phyloP scores from a whole-genome alignment of 2,888 invertebrate species.

The Scrobipalpa atriplicella region DNA sequence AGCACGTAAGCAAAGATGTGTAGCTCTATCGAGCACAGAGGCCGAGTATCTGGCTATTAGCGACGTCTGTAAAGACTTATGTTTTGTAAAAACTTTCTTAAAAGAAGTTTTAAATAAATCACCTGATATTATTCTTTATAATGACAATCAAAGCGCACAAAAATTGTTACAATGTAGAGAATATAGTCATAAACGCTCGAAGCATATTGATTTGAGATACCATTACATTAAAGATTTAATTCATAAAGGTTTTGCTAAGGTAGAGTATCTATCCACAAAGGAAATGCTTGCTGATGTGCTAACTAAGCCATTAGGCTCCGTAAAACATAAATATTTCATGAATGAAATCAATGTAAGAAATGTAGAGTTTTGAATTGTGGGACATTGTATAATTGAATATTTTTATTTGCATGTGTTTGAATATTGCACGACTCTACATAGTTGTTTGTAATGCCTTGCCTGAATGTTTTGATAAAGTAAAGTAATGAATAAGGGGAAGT shows the following conservation, averaged over 20 bases:
- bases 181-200: slow-evolving; percentile 33
- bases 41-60: slow-evolving; percentile 37
- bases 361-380: too few relatives aligned
- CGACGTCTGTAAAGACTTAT: slow-evolving; percentile 34
- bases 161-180: slow-evolving; percentile 31
- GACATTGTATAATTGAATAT: not conserved
- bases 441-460: too few relatives aligned
- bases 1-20: slow-evolving; percentile 34
- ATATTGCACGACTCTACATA: too few relatives aligned
- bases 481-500: not conserved
- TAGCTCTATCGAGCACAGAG: slow-evolving; percentile 37
- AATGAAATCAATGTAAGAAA: too few relatives aligned
- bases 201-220: slow-evolving; percentile 34
- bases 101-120: not conserved
- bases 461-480: not conserved
- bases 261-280: slow-evolving; percentile 1
- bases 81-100: slow-evolving; percentile 25
- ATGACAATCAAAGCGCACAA: slow-evolving; percentile 34
- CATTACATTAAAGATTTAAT: slow-evolving; percentile 32
- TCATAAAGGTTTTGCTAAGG: not conserved
- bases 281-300: slow-evolving; percentile 21
- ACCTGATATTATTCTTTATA: not conserved
- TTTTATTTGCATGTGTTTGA: not conserved
- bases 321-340: slow-evolving; percentile 3
- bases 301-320: slow-evolving; percentile 3